Percentiles rank a stretch among this genome's conserved stretches.
These are phyloP conservation scores for Chironomus tepperi DNA, from an alignment of 1,140 invertebrate species.

Conservation along the genomic window DNA sequence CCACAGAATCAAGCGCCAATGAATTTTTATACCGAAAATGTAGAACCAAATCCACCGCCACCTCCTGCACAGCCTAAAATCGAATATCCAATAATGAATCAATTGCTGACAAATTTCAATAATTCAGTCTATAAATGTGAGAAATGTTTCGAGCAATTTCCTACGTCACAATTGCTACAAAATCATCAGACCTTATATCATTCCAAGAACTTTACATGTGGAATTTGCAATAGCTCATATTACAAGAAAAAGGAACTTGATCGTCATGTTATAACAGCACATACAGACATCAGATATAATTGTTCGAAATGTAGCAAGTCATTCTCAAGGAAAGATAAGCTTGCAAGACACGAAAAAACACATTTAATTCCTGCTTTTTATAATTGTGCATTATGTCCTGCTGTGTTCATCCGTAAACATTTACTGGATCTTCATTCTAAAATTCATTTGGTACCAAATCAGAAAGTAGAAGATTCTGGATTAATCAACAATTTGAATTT, in stretches of 20 bases:
- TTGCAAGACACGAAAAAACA: slow-evolving; percentile 52
- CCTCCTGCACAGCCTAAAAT: not conserved
- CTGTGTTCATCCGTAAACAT: slow-evolving; percentile 45
- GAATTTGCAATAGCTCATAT: slow-evolving; percentile 53
- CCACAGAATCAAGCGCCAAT: not conserved
- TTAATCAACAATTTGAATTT: not conserved
- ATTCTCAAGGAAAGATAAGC: slow-evolving; percentile 55
- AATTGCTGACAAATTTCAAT: not conserved
- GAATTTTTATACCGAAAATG: slow-evolving; percentile 19
- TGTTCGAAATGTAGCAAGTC: slow-evolving; percentile 53
- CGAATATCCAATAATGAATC: not conserved
- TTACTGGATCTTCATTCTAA: slow-evolving; percentile 48
- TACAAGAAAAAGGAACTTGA: slow-evolving; percentile 53
- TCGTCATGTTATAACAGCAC: slow-evolving; percentile 44
- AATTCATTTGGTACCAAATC: slow-evolving; percentile 38
- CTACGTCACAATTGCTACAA: slow-evolving; percentile 37
- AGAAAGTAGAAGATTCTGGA: not conserved
- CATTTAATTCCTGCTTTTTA: slow-evolving; percentile 44
- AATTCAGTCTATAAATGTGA: not conserved
- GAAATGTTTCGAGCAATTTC: slow-evolving; percentile 17
- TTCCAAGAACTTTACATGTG: slow-evolving; percentile 44
- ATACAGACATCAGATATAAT: slow-evolving; percentile 51
- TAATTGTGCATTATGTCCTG: slow-evolving; percentile 47
- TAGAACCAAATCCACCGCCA: not conserved
- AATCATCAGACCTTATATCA: slow-evolving; percentile 42